These are phyloP conservation scores for Aethes cnicana DNA, from an alignment of 2,888 invertebrate genomes.

Conservation along the genomic window DNA sequence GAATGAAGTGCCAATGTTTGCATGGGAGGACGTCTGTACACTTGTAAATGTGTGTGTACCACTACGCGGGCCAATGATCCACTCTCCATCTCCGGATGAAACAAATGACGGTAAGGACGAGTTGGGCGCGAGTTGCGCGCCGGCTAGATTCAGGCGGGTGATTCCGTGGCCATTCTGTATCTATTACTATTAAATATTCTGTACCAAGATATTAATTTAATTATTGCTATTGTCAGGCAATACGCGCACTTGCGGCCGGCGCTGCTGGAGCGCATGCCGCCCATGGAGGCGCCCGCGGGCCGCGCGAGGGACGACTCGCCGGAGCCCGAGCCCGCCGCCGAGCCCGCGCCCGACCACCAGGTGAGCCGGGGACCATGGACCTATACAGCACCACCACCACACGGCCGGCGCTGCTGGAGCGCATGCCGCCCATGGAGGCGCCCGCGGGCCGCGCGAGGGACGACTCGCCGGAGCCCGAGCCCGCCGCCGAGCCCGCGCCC, in stretches of 20 bases:
- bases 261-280: conserved; percentile 98
- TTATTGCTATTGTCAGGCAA: conserved; percentile 44
- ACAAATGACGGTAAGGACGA: too few relatives aligned
- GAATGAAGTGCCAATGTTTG: too few relatives aligned
- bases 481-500: conserved; percentile 35
- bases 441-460: conserved; percentile 54
- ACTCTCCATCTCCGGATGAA: too few relatives aligned
- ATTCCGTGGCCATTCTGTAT: too few relatives aligned
- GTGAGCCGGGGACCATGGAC: conserved; percentile 43
- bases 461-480: conserved; percentile 49
- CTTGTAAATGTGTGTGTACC: too few relatives aligned
- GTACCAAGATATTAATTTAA: background rate
- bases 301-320: conserved; percentile 58
- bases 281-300: conserved; percentile 84
- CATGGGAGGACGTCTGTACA: too few relatives aligned
- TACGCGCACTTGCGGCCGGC: conserved; percentile 93
- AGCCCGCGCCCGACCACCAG: conserved; percentile 33
- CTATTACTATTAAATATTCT: too few relatives aligned
- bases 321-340: conserved; percentile 40
- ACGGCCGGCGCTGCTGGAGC: conserved; percentile 94
- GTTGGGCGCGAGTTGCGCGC: too few relatives aligned
- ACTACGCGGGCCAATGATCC: too few relatives aligned
- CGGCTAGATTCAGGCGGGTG: too few relatives aligned
- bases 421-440: conserved; percentile 96
- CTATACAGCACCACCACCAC: too few relatives aligned